Evolutionary conservation across 2,888 invertebrate genomes (phyloP).

Genomic region (Eupithecia exiguata): DNA sequence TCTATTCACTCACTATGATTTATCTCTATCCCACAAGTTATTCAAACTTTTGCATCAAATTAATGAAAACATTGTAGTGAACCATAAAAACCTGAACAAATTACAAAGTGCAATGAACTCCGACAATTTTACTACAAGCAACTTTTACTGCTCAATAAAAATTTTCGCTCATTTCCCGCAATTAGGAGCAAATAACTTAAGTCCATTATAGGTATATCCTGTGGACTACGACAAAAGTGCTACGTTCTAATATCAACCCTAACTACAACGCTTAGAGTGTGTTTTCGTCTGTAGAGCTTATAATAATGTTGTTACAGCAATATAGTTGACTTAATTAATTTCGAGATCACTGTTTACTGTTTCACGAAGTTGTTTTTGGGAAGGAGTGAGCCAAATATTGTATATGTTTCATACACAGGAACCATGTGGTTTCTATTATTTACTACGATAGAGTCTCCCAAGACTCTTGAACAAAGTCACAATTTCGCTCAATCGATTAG

Average conservation of each 20-base stretch:
- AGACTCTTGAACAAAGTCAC: neutral
- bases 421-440: neutral
- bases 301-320: conserved; percentile 52
- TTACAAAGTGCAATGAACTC: conserved; percentile 69
- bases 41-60: conserved; percentile 39
- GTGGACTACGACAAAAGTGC: conserved; percentile 31
- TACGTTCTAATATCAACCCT: conserved; percentile 25
- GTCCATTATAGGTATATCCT: conserved; percentile 43
- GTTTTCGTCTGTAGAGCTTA: conserved; percentile 33
- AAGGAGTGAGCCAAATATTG: conserved; percentile 17
- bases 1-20: conserved; percentile 5
- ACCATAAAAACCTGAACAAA: conserved; percentile 61
- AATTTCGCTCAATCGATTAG: neutral
- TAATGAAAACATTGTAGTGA: conserved; percentile 47
- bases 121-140: conserved; percentile 68
- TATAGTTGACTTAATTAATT: conserved; percentile 65
- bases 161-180: conserved; percentile 72
- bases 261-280: neutral
- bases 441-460: neutral
- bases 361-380: conserved; percentile 40
- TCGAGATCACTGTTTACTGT: conserved; percentile 56
- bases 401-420: neutral
- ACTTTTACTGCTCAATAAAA: conserved; percentile 74
- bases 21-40: conserved; percentile 17
- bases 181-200: conserved; percentile 60